Base-by-base conservation (phyloP, 2,888 invertebrate genomes). In the Lysandra coridon region DNA sequence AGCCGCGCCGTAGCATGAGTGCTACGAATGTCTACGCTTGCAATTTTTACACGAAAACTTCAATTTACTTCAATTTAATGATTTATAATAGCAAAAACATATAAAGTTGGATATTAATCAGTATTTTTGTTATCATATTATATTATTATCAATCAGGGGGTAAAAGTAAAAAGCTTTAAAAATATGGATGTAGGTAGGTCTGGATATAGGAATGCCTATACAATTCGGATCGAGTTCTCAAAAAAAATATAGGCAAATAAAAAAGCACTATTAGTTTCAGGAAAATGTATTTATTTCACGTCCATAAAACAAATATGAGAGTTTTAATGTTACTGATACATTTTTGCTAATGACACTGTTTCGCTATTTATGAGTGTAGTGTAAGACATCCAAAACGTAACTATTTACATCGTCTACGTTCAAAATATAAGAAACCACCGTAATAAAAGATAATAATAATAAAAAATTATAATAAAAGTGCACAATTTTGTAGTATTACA, bases 251-350 rank as follows among this genome's bases (percentile, higher is more conserved):
- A 37, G 1, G 23, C 62, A 44, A 64, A 79, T 81, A 79, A 78
- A 37, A 80, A 84, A 83, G 82, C 78, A 83, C 81, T 57, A 78
- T 81, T 74, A 75, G 60, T 77, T 80, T 85, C 83, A 87, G 88
- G 91, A 92, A 88, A 91, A 89, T 91, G 90, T 92, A 90, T 94
- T 93, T 93, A 93, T 85, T 92, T 88, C 90, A 91, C 89, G 87
- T 90, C 85, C 86, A 89, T 91, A 93, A 93, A 93, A 89, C 86
- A 93, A 93, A 92, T 87, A 88, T 87, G 87, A 90, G 87, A 85
- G 90, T 91, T 90, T 89, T 88, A 86, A 87, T 87, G 87, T 88
- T 90, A 91, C 89, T 86, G 88, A 92, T 91, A 92, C 87, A 90
- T 89, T 91, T 93, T 89, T 60, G 87, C 91, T 92, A 92, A 87